Evolutionary conservation across 2,888 invertebrate species (phyloP), one percentile per base, ranked within the genome.

Genomic region (Hirtodrosophila cameraria): DNA sequence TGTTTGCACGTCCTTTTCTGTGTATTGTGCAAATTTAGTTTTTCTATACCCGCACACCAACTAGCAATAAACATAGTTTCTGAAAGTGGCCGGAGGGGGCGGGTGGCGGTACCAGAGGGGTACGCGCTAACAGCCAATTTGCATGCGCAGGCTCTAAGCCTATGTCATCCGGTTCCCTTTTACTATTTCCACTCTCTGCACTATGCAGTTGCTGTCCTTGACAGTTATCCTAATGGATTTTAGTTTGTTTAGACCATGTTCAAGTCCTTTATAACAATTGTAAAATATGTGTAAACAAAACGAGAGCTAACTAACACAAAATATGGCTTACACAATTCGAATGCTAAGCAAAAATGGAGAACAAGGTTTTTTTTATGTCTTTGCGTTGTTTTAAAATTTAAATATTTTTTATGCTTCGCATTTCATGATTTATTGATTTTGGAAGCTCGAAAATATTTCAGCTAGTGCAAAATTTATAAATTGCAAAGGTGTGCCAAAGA

Each of bases 1-100:
- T 79, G 80, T 80, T 80, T 69, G 77, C 83, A 76, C 80, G 46
- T 82, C 83, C 80, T 65, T 61, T 80, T 83, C 80, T 55, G 63
- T 81, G 83, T 83, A 64, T 75, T 84, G 81, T 81, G 81, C 77
- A 84, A 81, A 77, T 83, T 66, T 74, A 27, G 35, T 54, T 73
- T 61, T 70, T 42, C 16, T 38, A 23, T 20, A 35, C 46, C 16
- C 62, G 28, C 41, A 38, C 39, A 58, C 28, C 28, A 41, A 12
- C 23, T 20, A 12, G 7, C 28, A 36, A 13, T 23, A 30, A 38
- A 38, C 20, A 35, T 25, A 23, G 23, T 35, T 15, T 1, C 4
- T 23, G 38, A 12, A 13, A 54, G 27, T 20, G 23, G 20, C 41
- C 41, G 7, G 12, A 12, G 16, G 12, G 15, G n/a, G 6, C 2